Evolutionary conservation across 1,140 invertebrate species (phyloP).

Genomic region (Anthonomus grandis): DNA sequence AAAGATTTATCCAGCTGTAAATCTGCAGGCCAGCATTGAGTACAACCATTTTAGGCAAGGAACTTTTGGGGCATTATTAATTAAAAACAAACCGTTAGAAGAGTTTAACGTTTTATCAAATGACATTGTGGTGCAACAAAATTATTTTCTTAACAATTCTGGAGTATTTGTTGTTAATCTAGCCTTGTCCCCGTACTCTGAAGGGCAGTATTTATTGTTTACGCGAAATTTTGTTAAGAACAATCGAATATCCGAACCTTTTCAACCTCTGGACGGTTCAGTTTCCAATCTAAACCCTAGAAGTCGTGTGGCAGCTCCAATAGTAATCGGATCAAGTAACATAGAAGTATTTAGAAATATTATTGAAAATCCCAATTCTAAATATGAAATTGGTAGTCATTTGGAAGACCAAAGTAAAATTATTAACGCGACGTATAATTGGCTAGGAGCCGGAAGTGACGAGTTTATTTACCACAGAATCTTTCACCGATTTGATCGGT

Average conservation of each 20-base stretch:
- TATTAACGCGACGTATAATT: constrained; percentile 94
- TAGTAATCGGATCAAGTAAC: constrained; percentile 89
- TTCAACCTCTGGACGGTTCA: constrained; percentile 61
- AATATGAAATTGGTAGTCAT: constrained; percentile 93
- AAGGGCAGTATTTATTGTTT: constrained; percentile 74
- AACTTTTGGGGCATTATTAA: constrained; percentile 76
- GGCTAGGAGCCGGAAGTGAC: constrained; percentile 80
- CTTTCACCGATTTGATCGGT: constrained; percentile 88
- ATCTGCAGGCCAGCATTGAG: constrained; percentile 74
- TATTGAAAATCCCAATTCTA: constrained; percentile 84
- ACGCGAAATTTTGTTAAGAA: constrained; percentile 84
- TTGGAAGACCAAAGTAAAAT: constrained; percentile 88
- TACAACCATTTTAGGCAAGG: constrained; percentile 86
- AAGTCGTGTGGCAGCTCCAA: constrained; percentile 82
- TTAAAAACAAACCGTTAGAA: constrained; percentile 75
- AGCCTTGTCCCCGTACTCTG: constrained; percentile 81
- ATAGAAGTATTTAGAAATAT: constrained; percentile 88
- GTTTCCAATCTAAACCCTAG: constrained; percentile 73
- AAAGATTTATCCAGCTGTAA: constrained; percentile 79
- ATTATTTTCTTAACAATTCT: constrained; percentile 82
- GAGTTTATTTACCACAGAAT: constrained; percentile 74
- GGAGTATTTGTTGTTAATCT: constrained; percentile 86
- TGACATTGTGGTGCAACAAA: constrained; percentile 77
- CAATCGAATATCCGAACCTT: constrained; percentile 87
- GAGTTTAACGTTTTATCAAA: constrained; percentile 68